phyloP scores from a whole-genome alignment of 2,113 vertebrate species.

The Xenopus borealis region DNA sequence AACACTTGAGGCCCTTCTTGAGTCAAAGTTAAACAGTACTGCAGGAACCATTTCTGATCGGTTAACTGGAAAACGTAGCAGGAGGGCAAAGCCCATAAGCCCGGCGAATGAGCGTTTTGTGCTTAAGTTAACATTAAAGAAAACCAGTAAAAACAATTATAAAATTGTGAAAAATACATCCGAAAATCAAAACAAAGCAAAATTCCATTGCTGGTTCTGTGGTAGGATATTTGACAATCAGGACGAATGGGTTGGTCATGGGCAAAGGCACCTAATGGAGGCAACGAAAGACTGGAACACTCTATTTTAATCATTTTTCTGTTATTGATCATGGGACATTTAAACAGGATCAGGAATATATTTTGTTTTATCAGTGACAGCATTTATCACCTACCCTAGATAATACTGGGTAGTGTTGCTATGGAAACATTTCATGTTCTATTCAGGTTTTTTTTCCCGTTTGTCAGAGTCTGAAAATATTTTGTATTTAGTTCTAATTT shows the following conservation, averaged over 20 bases:
- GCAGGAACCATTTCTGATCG: slow-evolving; percentile 47
- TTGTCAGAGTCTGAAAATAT: not conserved
- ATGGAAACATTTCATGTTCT: not conserved
- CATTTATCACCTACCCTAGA: not conserved
- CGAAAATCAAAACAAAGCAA: slow-evolving; percentile 62
- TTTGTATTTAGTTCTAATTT: not conserved
- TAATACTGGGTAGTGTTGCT: not conserved
- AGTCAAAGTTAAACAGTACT: slow-evolving; percentile 48
- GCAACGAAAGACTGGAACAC: slow-evolving; percentile 91
- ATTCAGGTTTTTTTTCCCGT: slow-evolving; percentile 2
- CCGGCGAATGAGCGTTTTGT: slow-evolving; percentile 89
- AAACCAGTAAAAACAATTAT: slow-evolving; percentile 89
- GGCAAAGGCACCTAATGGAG: slow-evolving; percentile 91
- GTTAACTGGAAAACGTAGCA: slow-evolving; percentile 59
- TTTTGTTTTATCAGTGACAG: not conserved
- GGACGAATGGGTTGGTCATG: slow-evolving; percentile 85
- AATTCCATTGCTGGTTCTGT: slow-evolving; percentile 94
- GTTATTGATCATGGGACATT: not conserved
- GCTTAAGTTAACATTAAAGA: slow-evolving; percentile 86
- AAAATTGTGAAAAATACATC: slow-evolving; percentile 80
- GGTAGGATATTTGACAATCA: slow-evolving; percentile 86
- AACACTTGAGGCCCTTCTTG: slow-evolving; percentile 78
- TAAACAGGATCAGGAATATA: not conserved
- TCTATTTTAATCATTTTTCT: slow-evolving; percentile 62
- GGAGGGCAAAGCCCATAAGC: slow-evolving; percentile 66